Evolutionary conservation across 2,113 vertebrate genomes (phyloP), one percentile per base, ranked within the genome.

Genomic region (Mugil cephalus): DNA sequence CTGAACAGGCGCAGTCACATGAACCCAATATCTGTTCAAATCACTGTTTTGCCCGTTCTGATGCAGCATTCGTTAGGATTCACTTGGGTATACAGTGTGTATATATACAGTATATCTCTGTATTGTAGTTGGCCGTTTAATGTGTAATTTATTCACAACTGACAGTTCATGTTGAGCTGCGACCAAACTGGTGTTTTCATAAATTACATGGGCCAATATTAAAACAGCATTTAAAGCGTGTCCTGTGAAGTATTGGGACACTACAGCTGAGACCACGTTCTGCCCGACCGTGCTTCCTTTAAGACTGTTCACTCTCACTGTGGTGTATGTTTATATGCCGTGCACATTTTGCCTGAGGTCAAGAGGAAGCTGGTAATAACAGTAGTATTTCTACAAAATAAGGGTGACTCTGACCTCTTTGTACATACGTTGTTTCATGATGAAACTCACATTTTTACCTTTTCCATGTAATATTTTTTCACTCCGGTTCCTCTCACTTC

Each of bases 341-440:
- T 54, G 39, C 48, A 73, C 54, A 64, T 55, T 64, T 78, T 51
- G 35, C 30, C 13, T 12, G 3, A 9, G 48, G 36, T 60, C 42
- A 71, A 46, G 15, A 30, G 24, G 24, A 55, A 48, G 64, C 10
- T 30, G 75, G 13, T 75, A 51, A 42, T 35, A 30, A 58, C 7
- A 14, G 10, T 65, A 59, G n/a, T 46, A 72, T 62, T 55, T 61
- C 35, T 67, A 48, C 54, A 61, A 30, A 62, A 68, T 42, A 55
- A 21, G 3, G 47, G 10, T 15, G 24, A 69, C 52, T 72, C 35
- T 70, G 80, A 35, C 42, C 35, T 63, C 11, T 77, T 74, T 62
- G 67, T 71, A 83, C 59, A 74, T 30, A 51, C 34, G 36, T 56
- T 50, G 54, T 83, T 77, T 80, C 50, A 74, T 38, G 19, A 36